phyloP scores from a whole-genome alignment of 2,888 invertebrate genomes.

The Phengaris alcon region DNA sequence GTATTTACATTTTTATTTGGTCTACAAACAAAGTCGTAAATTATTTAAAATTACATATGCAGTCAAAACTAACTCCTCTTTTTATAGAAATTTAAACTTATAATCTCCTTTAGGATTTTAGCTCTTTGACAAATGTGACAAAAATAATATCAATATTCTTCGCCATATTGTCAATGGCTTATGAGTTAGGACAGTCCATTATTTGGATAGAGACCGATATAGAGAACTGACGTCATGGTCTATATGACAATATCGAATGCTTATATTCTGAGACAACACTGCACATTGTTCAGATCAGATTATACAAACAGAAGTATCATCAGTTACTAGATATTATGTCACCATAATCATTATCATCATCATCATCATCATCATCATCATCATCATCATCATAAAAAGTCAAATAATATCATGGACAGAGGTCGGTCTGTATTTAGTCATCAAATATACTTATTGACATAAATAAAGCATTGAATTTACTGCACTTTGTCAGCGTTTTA shows the following conservation, averaged over 20 bases:
- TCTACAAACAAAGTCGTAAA: no score
- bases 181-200: slow-evolving; percentile 14
- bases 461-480: no score
- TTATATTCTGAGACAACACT: not conserved
- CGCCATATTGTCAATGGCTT: slow-evolving; percentile 19
- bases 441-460: no score
- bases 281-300: slow-evolving; percentile 3
- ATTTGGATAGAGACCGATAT: slow-evolving; percentile 18
- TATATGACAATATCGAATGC: not conserved
- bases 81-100: no score
- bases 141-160: not conserved
- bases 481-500: not conserved
- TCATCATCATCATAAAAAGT: no score
- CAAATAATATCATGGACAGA: no score
- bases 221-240: slow-evolving; percentile 6
- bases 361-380: no score
- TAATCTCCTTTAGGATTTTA: not conserved
- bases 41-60: no score
- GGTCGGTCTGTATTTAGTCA: no score
- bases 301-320: not conserved
- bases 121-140: not conserved
- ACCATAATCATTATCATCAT: not conserved
- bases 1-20: no score
- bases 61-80: no score
- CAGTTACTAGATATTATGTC: slow-evolving; percentile 1